These are phyloP conservation scores for Gambelia wislizenii DNA, from an alignment of 2,797 vertebrate genomes.

Conservation along the genomic window DNA sequence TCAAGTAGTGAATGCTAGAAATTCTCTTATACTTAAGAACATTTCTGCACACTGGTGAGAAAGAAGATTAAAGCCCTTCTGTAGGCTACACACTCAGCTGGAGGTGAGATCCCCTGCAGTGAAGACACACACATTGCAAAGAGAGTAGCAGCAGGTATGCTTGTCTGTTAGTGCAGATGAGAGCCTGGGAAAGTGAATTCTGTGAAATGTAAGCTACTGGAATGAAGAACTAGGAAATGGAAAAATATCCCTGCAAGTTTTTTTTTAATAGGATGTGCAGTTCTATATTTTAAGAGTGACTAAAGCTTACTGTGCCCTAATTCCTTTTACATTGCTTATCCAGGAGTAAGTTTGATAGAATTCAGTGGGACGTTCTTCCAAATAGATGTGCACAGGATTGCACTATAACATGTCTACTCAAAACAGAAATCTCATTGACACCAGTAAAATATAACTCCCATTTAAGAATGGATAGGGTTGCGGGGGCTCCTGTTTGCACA, in stretches of 20 bases:
- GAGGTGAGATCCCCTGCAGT: constrained; percentile 2
- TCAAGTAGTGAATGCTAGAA: not conserved
- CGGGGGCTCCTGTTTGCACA: not conserved
- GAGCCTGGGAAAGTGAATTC: constrained; percentile 12
- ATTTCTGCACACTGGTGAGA: constrained; percentile 35
- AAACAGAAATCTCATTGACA: not conserved
- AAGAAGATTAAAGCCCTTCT: constrained; percentile 44
- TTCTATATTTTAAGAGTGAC: constrained; percentile 1
- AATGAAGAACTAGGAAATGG: constrained; percentile 8
- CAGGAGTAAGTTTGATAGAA: not conserved
- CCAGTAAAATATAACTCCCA: not conserved
- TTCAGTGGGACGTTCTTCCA: not conserved
- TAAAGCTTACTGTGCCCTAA: not conserved
- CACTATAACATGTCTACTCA: not conserved
- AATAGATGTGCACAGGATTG: not conserved
- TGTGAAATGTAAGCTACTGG: constrained; percentile 20
- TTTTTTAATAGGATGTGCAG: not conserved
- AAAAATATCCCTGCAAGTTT: constrained; percentile 17
- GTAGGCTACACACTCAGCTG: constrained; percentile 17
- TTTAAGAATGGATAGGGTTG: not conserved
- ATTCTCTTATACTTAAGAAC: constrained; percentile 24
- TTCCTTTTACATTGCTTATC: not conserved
- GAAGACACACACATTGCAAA: not conserved
- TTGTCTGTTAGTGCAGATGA: constrained; percentile 10
- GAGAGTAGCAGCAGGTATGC: constrained; percentile 4